Conservation (phyloP, 1,140 invertebrate genomes). For the Orius insidiosus region DNA sequence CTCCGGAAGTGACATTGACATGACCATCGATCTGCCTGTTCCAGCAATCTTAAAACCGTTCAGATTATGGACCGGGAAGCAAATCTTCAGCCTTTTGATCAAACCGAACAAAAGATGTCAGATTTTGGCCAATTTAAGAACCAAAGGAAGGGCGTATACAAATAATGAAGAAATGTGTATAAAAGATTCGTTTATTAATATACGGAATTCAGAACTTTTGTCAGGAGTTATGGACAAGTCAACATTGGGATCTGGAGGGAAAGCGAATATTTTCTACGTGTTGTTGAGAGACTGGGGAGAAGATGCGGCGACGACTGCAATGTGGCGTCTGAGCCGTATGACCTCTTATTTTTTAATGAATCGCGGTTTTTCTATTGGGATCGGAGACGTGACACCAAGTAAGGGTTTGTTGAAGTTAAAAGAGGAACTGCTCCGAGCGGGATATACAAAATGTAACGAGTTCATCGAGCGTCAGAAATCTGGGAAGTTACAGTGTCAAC, state of each 20-base stretch:
- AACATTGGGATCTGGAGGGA: constrained; percentile 87
- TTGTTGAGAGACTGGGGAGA: constrained; percentile 86
- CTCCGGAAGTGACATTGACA: constrained; percentile 47
- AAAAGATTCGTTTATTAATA: constrained; percentile 81
- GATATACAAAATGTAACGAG: constrained; percentile 80
- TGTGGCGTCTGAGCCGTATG: constrained; percentile 82
- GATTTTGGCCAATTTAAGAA: constrained; percentile 72
- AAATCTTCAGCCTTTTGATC: constrained; percentile 79
- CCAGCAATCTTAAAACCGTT: constrained; percentile 77
- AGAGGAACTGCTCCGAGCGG: constrained; percentile 56
- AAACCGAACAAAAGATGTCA: constrained; percentile 60
- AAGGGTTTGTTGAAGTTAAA: constrained; percentile 64
- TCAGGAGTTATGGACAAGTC: constrained; percentile 86
- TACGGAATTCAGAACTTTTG: constrained; percentile 83
- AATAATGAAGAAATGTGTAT: constrained; percentile 67
- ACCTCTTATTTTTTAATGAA: constrained; percentile 86
- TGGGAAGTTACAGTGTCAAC: constrained; percentile 69
- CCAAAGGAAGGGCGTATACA: constrained; percentile 85
- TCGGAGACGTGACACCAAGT: constrained; percentile 91
- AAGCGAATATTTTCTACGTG: constrained; percentile 93
- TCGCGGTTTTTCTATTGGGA: constrained; percentile 91
- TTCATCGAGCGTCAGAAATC: constrained; percentile 74
- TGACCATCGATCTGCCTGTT: constrained; percentile 63
- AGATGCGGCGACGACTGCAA: constrained; percentile 66
- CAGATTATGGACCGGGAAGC: constrained; percentile 89